phyloP scores from a whole-genome alignment of 2,888 invertebrate species.

The Pseudanteris insignis region DNA sequence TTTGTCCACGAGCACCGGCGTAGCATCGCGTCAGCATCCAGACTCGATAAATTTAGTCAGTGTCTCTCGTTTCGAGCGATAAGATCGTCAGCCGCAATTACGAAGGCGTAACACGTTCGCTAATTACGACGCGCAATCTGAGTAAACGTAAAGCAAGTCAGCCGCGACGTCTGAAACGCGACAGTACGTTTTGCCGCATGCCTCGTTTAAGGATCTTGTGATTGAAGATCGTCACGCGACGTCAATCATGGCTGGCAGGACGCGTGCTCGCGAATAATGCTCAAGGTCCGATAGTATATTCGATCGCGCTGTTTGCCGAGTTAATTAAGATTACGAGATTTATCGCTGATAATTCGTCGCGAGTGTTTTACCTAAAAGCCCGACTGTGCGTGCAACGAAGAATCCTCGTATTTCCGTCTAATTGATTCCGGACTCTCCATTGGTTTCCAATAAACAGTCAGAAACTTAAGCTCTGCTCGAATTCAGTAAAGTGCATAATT shows the following conservation, averaged over 20 bases:
- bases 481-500: too few species aligned
- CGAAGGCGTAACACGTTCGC: slow-evolving; percentile 44
- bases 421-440: too few species aligned
- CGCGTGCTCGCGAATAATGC: slow-evolving; percentile 28
- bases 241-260: slow-evolving; percentile 1
- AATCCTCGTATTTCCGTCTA: slow-evolving; percentile 3
- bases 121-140: slow-evolving; percentile 43
- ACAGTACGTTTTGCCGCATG: slow-evolving; percentile 8
- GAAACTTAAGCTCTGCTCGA: too few species aligned
- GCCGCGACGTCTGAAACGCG: slow-evolving; percentile 28
- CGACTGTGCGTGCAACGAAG: neutral
- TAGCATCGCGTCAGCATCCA: slow-evolving; percentile 15
- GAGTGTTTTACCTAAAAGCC: slow-evolving; percentile 12
- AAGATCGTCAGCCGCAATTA: slow-evolving; percentile 45
- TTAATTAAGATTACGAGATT: slow-evolving; percentile 37
- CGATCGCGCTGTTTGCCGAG: slow-evolving; percentile 25
- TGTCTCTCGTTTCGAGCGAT: slow-evolving; percentile 22
- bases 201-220: slow-evolving; percentile 17
- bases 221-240: slow-evolving; percentile 20
- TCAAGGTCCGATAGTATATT: slow-evolving; percentile 4
- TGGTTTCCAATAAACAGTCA: too few species aligned
- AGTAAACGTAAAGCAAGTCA: slow-evolving; percentile 37
- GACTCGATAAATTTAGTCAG: slow-evolving; percentile 40
- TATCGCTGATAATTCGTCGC: slow-evolving; percentile 19
- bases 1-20: slow-evolving; percentile 15